Conservation (phyloP, 2,113 vertebrate species). For the Piprites chloris region DNA sequence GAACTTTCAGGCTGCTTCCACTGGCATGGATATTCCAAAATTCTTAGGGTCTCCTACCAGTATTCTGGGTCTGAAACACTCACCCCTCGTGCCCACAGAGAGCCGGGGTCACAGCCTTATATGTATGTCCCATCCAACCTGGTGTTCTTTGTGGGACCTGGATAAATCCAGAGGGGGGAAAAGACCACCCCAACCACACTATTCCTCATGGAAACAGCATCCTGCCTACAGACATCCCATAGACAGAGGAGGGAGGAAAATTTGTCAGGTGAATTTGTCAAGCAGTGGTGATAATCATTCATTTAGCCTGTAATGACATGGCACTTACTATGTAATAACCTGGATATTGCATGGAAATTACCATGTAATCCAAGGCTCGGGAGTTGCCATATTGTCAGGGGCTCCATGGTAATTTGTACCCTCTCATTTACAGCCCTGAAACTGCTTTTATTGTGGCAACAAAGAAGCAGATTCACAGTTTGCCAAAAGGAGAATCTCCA, state of each 20-base stretch:
- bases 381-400: slow-evolving; percentile 42
- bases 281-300: slow-evolving; percentile 50
- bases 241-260: background rate
- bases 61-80: background rate
- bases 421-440: slow-evolving; percentile 46
- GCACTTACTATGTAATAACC: slow-evolving; percentile 60
- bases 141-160: background rate
- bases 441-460: slow-evolving; percentile 56
- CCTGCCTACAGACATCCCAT: background rate
- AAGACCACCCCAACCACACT: accelerated
- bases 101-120: background rate
- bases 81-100: too few species aligned
- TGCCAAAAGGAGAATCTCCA: slow-evolving; percentile 56
- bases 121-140: accelerated
- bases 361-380: slow-evolving; percentile 49
- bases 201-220: background rate
- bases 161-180: background rate
- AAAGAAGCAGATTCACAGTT: slow-evolving; percentile 40
- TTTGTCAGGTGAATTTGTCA: slow-evolving; percentile 53
- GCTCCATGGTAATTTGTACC: slow-evolving; percentile 45
- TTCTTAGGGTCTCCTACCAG: background rate
- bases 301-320: slow-evolving; percentile 54
- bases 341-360: slow-evolving; percentile 60
- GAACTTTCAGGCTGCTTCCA: background rate
- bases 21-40: background rate